phyloP scores from a whole-genome alignment of 2,888 invertebrate species.

The Cerceris rybyensis region DNA sequence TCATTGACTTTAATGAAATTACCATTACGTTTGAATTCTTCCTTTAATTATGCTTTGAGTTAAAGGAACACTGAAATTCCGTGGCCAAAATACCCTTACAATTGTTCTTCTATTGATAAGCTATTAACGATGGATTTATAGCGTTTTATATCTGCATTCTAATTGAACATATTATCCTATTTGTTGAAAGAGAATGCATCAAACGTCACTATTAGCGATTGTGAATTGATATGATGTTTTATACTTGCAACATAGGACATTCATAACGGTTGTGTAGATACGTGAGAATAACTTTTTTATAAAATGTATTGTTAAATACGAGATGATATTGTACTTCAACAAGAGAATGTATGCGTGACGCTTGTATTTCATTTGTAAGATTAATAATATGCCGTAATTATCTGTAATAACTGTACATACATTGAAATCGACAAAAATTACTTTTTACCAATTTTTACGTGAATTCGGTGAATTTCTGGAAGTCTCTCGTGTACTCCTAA shows the following conservation, averaged over 20 bases:
- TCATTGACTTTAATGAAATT: no score
- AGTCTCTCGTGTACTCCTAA: not conserved
- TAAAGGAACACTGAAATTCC: not conserved
- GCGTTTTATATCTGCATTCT: conserved; percentile 4
- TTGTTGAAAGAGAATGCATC: conserved; percentile 6
- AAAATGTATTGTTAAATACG: conserved; percentile 30
- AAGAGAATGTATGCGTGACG: conserved; percentile 17
- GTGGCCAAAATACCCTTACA: conserved; percentile 25
- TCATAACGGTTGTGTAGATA: conserved; percentile 14
- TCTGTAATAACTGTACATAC: not conserved
- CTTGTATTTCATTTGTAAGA: conserved; percentile 33
- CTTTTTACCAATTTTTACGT: not conserved
- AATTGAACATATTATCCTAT: conserved; percentile 10
- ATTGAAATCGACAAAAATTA: not conserved
- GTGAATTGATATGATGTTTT: not conserved
- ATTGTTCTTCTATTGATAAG: conserved; percentile 7
- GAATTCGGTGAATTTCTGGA: not conserved
- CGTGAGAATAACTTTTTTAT: conserved; percentile 33
- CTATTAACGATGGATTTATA: not conserved
- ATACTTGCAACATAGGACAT: conserved; percentile 2
- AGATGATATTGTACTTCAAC: conserved; percentile 30
- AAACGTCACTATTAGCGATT: conserved; percentile 2
- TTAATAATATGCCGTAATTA: conserved; percentile 39
- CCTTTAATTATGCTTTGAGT: not conserved
- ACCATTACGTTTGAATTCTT: no score